A percentile compares a stretch with the other conserved stretches of the same genome.
These are phyloP conservation scores for Hydrotaea cyrtoneurina DNA, from an alignment of 2,888 invertebrate genomes.

Conservation along the genomic window DNA sequence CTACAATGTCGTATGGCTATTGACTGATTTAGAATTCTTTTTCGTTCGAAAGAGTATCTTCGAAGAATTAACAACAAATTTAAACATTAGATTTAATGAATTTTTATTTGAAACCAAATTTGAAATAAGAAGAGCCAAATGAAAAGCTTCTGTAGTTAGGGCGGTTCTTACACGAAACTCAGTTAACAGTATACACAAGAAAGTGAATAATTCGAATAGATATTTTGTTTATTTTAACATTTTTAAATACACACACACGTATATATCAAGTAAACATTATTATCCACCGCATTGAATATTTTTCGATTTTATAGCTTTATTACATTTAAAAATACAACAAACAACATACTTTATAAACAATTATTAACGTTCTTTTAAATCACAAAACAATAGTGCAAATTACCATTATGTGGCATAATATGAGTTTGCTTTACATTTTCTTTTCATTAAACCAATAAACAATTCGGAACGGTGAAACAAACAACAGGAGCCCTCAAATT, in stretches of 20 bases:
- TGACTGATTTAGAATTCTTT: too few species aligned
- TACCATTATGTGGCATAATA: not conserved
- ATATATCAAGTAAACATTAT: too few species aligned
- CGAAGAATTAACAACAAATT: not conserved
- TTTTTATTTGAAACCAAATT: too few species aligned
- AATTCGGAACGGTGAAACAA: constrained; percentile 14
- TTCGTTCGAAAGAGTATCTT: too few species aligned
- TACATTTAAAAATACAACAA: constrained; percentile 15
- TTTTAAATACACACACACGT: too few species aligned
- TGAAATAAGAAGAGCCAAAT: too few species aligned
- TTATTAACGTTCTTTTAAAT: not conserved
- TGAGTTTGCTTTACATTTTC: not conserved
- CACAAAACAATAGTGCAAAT: constrained; percentile 48
- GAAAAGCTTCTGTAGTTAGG: too few species aligned
- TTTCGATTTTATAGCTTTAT: constrained; percentile 29
- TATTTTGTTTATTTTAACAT: too few species aligned
- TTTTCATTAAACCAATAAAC: constrained; percentile 23
- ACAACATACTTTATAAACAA: too few species aligned
- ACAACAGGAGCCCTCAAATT: constrained; percentile 61
- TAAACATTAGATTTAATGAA: not conserved
- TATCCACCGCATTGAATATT: constrained; percentile 26
- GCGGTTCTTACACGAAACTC: too few species aligned
- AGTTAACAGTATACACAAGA: not conserved
- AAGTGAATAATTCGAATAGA: not conserved
- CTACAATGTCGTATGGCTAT: too few species aligned